Conservation (phyloP, 2,113 vertebrate species). For the Burhinus bistriatus region DNA sequence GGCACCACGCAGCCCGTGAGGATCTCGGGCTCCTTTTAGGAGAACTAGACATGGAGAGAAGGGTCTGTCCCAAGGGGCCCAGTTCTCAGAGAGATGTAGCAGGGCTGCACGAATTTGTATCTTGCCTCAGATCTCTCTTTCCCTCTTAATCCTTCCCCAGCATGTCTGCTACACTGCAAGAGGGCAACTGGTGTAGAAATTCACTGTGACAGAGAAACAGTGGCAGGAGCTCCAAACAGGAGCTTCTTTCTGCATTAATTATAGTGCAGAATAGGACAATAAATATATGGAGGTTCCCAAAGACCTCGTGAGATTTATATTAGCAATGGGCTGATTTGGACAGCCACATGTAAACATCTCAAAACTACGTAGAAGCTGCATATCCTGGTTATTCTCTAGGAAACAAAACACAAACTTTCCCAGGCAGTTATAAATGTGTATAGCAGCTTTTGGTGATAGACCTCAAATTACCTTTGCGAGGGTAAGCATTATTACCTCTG, state of each 20-base stretch:
- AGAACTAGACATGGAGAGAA: background rate
- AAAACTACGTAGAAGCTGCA: background rate
- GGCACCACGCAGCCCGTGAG: rapidly evolving
- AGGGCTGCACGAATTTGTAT: background rate
- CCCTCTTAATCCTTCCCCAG: background rate
- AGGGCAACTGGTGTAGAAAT: background rate
- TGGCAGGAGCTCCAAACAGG: background rate
- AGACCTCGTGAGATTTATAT: background rate
- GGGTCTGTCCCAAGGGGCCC: background rate
- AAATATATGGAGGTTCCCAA: background rate
- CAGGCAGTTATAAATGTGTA: background rate
- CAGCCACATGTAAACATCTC: background rate
- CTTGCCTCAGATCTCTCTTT: background rate
- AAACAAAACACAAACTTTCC: constrained; percentile 1
- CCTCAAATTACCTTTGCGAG: background rate
- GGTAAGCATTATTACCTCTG: background rate
- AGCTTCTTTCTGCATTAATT: background rate
- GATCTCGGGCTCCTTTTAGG: background rate
- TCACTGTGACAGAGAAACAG: background rate
- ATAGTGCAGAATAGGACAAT: background rate
- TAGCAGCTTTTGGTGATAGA: background rate
- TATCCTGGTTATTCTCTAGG: background rate
- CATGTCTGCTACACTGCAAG: rapidly evolving
- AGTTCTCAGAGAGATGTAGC: background rate
- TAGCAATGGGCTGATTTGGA: background rate